A percentile compares a stretch with the other conserved stretches of the same genome.
These are phyloP conservation scores for Lamellibrachia luymesi DNA, from an alignment of 1,140 invertebrate genomes.

Conservation along the genomic window DNA sequence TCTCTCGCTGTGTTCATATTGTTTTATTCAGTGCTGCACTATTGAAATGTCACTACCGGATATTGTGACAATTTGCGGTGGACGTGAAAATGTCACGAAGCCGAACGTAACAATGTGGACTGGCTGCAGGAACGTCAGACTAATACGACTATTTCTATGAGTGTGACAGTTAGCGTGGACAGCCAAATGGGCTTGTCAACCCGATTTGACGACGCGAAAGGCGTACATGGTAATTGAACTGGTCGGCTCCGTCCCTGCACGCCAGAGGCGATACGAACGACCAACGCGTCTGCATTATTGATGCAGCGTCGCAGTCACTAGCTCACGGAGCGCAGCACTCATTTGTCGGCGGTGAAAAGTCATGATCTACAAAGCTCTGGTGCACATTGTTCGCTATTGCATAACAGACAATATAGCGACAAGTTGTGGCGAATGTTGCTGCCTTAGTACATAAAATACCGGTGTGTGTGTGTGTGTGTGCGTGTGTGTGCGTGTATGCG, in stretches of 20 bases:
- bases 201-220: not conserved
- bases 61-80: not conserved
- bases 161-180: not conserved
- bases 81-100: not conserved
- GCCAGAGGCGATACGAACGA: not conserved
- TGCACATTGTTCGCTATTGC: not conserved
- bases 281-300: not conserved
- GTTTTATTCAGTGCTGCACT: not conserved
- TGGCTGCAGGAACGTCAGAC: not conserved
- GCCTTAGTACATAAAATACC: not conserved
- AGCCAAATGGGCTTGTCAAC: not conserved
- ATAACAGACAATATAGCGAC: not conserved
- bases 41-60: not conserved
- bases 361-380: not conserved
- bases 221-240: not conserved
- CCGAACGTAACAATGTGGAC: not conserved
- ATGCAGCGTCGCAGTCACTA: not conserved
- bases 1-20: not conserved
- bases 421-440: not conserved
- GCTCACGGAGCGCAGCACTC: not conserved
- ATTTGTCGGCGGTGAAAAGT: not conserved
- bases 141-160: not conserved
- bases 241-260: not conserved
- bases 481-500: too few species aligned
- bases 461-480: too few species aligned